Base-by-base conservation (phyloP, 2,888 invertebrate species). In the Coremacera marginata region DNA sequence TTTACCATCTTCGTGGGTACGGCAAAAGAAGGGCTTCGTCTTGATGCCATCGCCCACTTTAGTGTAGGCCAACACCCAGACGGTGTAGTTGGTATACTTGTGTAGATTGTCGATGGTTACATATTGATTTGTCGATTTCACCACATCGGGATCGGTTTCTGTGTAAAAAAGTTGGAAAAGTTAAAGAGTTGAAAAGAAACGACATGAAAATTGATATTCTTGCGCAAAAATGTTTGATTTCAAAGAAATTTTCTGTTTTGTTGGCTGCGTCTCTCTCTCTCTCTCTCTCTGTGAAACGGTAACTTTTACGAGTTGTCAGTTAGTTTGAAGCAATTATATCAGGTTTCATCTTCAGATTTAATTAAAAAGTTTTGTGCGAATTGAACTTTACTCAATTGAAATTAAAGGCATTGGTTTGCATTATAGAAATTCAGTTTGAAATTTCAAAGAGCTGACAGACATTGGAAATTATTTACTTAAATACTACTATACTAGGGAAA, bases 1-100 rank as follows among this genome's bases (percentile, higher is more conserved):
- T 87, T 90, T 90, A 96, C 96, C 94, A 89, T 97, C 97, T 91
- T 97, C 96, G 85, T 95, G 94, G 34, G 97, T 97, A 83, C 94
- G 93, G 85, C 97, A 96, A 88, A 93, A 96, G 70, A 96, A 93
- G 0, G 96, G 94, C 16, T 93, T 92, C 79, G 96, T 96, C 82
- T 95, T 92, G 25, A 95, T 94, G 8, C 98, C 98, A 87, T 98
- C 97, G 0, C 98, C 98, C 65, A 95, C 94, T 52, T 94, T 92
- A 0, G 98, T 98, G 89, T 94, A 97, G 9, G 97, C 97, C 86
- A 96, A 91, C 51, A 96, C 96, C 82, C 96, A 95, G 73, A 98
- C 94, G 51, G 96, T 96, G 89, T 98, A 98, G 90, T 98, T 98
- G 44, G 97, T 96, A 89, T 93, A 96, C 84, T 96, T 94, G 84